Base-by-base conservation (phyloP, 2,113 vertebrate genomes). In the Mesitornis unicolor region DNA sequence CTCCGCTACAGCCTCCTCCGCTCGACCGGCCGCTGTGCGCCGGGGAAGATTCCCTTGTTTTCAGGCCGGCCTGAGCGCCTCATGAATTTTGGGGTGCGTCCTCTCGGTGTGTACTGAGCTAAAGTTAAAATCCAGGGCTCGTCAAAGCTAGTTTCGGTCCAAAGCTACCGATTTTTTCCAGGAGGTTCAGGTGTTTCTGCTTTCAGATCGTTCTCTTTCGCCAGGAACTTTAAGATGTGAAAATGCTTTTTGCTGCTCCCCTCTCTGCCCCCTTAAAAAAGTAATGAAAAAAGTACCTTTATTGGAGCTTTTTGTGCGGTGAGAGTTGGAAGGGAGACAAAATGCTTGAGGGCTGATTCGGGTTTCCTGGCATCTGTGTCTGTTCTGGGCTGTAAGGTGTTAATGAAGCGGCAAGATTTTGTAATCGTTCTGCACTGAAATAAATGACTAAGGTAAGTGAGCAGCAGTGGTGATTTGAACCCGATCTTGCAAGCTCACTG, bases 21-120 rank as follows among this genome's bases (percentile, higher is more conserved):
- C 42, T 10, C 8, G 17, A 8, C 4, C 10, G 54, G 54, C 14
- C 22, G 54, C 38, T 5, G 33, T 8, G 17, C 11, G 28, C 33
- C 21, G 38, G 28, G 43, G 9, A 36, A 20, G 20, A 36, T 6
- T 13, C 13, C 40, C 48, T 7, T 5, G 50, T 6, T 31, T 16
- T 6, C 38, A 13, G 38, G 2, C 40, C 5, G 61, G 13, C 17
- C 31, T 3, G 21, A 12, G 77, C 31, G 29, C 1, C 25, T 5
- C 18, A 18, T 1, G 24, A 2, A 2, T 9, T 3, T 6, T 3
- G 31, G 35, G 31, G 1, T 13, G 35, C 2, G 61, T 3, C 17
- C 38, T 12, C 16, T 17, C n/a, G 0, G 6, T 3, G 0, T 0
- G 24, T 16, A 1, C 24, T 11, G 38, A 13, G 9, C 16, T 4